phyloP scores from a whole-genome alignment of 2,797 vertebrate species.

The Bovichtus diacanthus region DNA sequence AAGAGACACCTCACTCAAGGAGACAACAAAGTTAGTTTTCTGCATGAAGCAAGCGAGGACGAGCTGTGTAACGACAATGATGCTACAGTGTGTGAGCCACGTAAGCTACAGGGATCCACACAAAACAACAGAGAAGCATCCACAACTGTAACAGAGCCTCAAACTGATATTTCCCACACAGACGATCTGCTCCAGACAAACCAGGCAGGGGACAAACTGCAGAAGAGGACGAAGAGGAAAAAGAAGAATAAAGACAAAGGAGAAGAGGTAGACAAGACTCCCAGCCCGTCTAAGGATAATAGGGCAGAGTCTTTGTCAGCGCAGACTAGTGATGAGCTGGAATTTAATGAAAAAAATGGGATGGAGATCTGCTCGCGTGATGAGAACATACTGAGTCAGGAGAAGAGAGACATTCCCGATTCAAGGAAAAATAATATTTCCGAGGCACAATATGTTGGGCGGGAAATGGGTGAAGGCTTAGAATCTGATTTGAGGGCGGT shows the following conservation, averaged over 20 bases:
- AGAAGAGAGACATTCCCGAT: background rate
- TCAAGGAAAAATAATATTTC: slow-evolving; percentile 13
- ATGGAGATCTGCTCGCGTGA: background rate
- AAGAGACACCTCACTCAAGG: background rate
- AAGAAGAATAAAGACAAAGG: slow-evolving; percentile 13
- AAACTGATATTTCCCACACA: background rate
- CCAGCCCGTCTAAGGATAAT: background rate
- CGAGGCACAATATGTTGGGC: background rate
- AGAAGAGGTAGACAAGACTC: background rate
- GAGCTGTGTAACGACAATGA: background rate
- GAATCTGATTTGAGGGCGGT: background rate
- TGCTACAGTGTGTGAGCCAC: background rate
- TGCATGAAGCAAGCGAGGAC: background rate
- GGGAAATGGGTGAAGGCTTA: background rate
- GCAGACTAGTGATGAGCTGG: background rate
- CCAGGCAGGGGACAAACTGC: background rate
- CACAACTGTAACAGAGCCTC: background rate
- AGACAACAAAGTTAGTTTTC: background rate
- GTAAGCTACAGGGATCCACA: background rate
- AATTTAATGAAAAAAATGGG: background rate
- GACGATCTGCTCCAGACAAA: background rate
- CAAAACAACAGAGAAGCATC: background rate
- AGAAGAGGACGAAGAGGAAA: too few relatives aligned
- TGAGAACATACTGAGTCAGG: background rate
- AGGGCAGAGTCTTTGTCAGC: too few relatives aligned